Evolutionary conservation across 2,113 vertebrate species (phyloP), one percentile per base, ranked within the genome.

Genomic region (Azemiops feae): DNA sequence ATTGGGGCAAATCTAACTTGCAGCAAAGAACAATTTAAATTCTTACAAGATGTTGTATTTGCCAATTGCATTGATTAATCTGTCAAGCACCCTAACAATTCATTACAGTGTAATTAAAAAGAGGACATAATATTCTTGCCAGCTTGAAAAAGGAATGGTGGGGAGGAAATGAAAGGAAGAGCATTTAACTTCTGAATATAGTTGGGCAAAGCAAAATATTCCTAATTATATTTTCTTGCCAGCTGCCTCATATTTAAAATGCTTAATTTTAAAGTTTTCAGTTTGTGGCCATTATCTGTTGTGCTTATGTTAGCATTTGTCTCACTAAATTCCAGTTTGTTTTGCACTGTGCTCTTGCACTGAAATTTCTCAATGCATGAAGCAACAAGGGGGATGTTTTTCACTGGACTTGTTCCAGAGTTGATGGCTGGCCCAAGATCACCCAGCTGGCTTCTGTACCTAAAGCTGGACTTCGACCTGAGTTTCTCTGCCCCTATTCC

Each of bases 1-100:
- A 50, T 58, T 14, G 69, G 87, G 89, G 7, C 25, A 57, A 93
- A 94, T 91, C 93, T 92, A 96, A 95, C 88, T 34, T 93, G 58
- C 87, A 89, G 91, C 92, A 87, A 92, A 94, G 92, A 89, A 96
- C 22, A 60, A 60, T 81, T 88, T 74, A 91, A 39, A 88, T 16
- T 27, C 2, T 57, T 81, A 55, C 22, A 34, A 30, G 85, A 25
- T 85, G 87, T 53, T n/a, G 74, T 45, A 85, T 45, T 91, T 45
- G 53, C 14, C 74, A 43, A 23, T 11, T 64, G n/a, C 23, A 57
- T 7, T 87, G 50, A 94, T 87, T 69, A 92, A 69, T 89, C 58
- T 64, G 3, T 45, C 54, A 53, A 47, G 88, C 45, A 34, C 11
- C 50, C 53, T 86, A 94, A 92, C 64, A 89, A 53, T 25, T 87